These are phyloP conservation scores for Heliconius hortense DNA, from an alignment of 2,888 invertebrate genomes.

Conservation along the genomic window DNA sequence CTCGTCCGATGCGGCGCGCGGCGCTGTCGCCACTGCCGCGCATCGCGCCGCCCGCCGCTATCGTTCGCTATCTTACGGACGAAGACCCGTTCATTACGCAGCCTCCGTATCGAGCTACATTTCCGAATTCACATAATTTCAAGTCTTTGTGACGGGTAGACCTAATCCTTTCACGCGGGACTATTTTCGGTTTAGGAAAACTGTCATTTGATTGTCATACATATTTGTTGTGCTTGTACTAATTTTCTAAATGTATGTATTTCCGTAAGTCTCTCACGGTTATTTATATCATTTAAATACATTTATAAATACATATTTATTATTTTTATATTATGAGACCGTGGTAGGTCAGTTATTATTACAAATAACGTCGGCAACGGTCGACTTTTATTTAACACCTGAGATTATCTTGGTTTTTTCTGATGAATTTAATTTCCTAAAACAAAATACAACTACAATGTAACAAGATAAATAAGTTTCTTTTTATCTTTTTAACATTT, in stretches of 20 bases:
- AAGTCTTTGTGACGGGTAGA: constrained; percentile 68
- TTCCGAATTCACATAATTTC: constrained; percentile 53
- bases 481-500: too few species aligned
- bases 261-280: not conserved
- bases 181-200: constrained; percentile 21
- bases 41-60: constrained; percentile 50
- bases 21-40: constrained; percentile 59
- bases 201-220: not conserved
- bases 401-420: not conserved
- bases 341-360: not conserved
- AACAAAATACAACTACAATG: not conserved
- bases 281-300: not conserved
- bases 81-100: constrained; percentile 69
- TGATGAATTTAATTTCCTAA: too few species aligned
- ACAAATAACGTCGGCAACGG: too few species aligned
- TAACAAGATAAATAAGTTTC: not conserved
- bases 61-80: constrained; percentile 57
- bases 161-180: constrained; percentile 71
- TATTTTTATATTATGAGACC: not conserved
- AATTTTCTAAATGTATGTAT: not conserved
- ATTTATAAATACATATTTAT: not conserved
- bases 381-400: not conserved
- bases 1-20: constrained; percentile 53
- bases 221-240: not conserved
- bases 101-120: constrained; percentile 79